phyloP scores from a whole-genome alignment of 2,888 invertebrate species.

The Aphelenchoides bicaudatus region DNA sequence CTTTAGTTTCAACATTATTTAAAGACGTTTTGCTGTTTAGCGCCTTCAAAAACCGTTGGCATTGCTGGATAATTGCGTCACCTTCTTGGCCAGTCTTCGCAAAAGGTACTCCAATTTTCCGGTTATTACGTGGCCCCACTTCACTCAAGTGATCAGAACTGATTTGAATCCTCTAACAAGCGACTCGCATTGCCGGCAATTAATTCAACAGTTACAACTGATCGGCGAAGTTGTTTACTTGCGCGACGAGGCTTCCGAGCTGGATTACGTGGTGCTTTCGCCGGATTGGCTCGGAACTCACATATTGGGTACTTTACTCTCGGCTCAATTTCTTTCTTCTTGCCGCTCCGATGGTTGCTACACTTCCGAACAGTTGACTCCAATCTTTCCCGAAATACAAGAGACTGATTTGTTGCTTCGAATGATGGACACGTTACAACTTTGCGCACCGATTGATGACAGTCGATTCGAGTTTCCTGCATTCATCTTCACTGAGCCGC shows the following conservation, averaged over 20 bases:
- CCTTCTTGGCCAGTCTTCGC: conserved; percentile 64
- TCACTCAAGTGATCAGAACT: conserved; percentile 61
- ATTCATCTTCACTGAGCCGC: conserved; percentile 63
- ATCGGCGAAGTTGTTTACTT: conserved; percentile 67
- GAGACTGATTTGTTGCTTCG: conserved; percentile 71
- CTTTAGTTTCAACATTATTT: neutral
- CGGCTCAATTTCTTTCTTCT: conserved; percentile 64
- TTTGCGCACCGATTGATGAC: conserved; percentile 19
- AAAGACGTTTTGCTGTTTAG: conserved; percentile 2
- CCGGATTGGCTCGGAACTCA: conserved; percentile 71
- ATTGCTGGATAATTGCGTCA: conserved; percentile 67
- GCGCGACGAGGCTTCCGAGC: conserved; percentile 64
- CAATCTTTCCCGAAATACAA: conserved; percentile 69
- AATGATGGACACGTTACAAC: conserved; percentile 70
- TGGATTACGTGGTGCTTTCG: conserved; percentile 69
- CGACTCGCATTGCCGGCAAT: conserved; percentile 68
- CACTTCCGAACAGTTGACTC: conserved; percentile 72
- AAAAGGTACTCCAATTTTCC: conserved; percentile 68
- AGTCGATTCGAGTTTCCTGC: conserved; percentile 75
- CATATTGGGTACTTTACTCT: conserved; percentile 70
- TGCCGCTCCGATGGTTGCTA: conserved; percentile 71
- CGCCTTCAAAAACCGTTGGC: conserved; percentile 66
- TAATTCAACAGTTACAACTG: conserved; percentile 67
- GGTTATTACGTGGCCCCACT: conserved; percentile 68
- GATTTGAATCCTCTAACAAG: conserved; percentile 70